A percentile compares a stretch with the other conserved stretches of the same genome.
Evolutionary conservation across 2,797 vertebrate species (phyloP).

Genomic region (Halcyon smyrnensis): DNA sequence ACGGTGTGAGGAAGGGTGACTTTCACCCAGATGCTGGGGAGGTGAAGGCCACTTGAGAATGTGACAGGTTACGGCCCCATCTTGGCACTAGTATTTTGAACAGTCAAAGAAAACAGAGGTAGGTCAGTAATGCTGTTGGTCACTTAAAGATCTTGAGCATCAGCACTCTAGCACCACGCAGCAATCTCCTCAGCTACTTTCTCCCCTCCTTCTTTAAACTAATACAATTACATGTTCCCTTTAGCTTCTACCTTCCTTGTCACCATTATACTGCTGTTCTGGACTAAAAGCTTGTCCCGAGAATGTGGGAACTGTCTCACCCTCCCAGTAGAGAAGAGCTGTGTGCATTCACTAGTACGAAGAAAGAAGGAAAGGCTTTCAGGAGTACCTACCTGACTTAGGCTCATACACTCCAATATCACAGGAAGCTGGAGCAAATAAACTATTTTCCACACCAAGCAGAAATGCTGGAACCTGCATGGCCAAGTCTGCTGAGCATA

Average conservation of each 20-base stretch:
- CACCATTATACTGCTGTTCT: background rate
- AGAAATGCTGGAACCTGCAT: background rate
- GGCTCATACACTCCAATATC: background rate
- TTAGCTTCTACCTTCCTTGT: background rate
- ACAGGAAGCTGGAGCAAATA: background rate
- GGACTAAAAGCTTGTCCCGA: background rate
- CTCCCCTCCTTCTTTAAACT: background rate
- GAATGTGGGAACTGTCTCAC: background rate
- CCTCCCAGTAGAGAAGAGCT: too few species aligned
- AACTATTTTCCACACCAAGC: background rate
- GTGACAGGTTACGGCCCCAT: accelerated
- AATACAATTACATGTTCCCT: background rate
- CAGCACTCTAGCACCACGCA: background rate
- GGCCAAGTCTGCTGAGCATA: background rate
- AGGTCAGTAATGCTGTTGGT: accelerated
- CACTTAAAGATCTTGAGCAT: background rate
- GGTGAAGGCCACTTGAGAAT: accelerated
- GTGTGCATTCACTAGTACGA: accelerated
- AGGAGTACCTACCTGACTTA: background rate
- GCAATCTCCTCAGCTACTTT: background rate
- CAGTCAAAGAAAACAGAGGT: accelerated
- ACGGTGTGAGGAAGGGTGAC: background rate
- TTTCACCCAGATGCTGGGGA: accelerated
- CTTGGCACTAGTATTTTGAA: accelerated
- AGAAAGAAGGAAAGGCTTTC: background rate